Evolutionary conservation across 92 coral and sea anemone species (phyloP), one percentile per base, ranked within the genome.

Genomic region (Zoanthus solanderi): DNA sequence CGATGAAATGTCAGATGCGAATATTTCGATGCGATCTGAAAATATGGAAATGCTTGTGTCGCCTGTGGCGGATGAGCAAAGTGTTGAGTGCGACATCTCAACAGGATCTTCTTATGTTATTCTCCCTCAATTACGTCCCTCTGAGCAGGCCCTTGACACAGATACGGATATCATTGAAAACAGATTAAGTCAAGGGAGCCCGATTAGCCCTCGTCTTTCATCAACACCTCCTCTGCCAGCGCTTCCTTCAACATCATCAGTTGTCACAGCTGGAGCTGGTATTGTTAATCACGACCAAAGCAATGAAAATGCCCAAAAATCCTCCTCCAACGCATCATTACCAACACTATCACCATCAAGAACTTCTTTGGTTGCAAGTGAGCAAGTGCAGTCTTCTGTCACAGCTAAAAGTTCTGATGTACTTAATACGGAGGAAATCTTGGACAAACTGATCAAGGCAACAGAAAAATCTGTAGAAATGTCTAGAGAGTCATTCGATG

Each of bases 71-170:
- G 82, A 16, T 57, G 75, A 31, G 32, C 78, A 88, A 7, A 88
- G 79, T 17, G 82, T 71, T 28, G 89, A 90, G 37, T 92, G 98
- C 63, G 96, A 91, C 58, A 90, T 97, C 53, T 88, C 95, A 16
- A 94, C 98, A 11, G 78, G 87, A 61, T 78, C 95, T 7, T 95
- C 99, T 1, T 95, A 97, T 91, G 97, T 95, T 7, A 83, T 95
- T 18, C 93, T 97, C n/a, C 99, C 99, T 42, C 92, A 80, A 31
- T 74, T 97, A 48, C 85, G 84, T 69, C 87, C 96, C 53, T 91
- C 94, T 0, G 99, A 97, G 69, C 71, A 92, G 71, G 90, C 84
- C 11, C 76, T 89, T 23, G 78, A 91, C 71, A 75, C 94, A 13
- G 65, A 88, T 30, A 79, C 80, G 23, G 94, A 75, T 71, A 60